Conservation (phyloP, 2,888 invertebrate genomes). For the Agrotis exclamationis region DNA sequence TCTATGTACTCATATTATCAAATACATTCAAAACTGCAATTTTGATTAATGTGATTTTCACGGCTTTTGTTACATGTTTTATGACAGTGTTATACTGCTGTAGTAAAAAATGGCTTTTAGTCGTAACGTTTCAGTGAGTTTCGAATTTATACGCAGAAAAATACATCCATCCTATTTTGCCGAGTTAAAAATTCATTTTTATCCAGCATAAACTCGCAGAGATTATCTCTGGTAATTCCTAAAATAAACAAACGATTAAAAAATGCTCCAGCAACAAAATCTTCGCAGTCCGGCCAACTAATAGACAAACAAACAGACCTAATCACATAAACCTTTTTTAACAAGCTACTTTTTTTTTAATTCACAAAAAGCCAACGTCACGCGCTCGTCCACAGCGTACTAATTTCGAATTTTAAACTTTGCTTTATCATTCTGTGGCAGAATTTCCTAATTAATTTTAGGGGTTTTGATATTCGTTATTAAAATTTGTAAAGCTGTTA, state of each 20-base stretch:
- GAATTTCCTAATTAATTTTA: slow-evolving; percentile 61
- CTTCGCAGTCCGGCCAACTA: slow-evolving; percentile 13
- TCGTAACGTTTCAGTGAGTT: neutral
- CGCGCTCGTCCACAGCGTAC: slow-evolving; percentile 41
- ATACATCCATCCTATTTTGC: neutral
- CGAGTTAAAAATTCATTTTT: no score
- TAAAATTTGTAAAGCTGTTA: slow-evolving; percentile 44
- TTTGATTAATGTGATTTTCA: slow-evolving; percentile 42
- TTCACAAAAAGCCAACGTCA: slow-evolving; percentile 29
- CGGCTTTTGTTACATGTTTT: slow-evolving; percentile 20
- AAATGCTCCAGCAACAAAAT: slow-evolving; percentile 15
- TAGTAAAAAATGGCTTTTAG: neutral
- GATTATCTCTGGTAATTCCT: neutral
- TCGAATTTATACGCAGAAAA: neutral
- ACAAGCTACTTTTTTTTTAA: slow-evolving; percentile 27
- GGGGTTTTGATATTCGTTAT: slow-evolving; percentile 53
- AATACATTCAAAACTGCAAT: slow-evolving; percentile 31
- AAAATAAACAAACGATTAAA: slow-evolving; percentile 28
- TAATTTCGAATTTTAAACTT: slow-evolving; percentile 62
- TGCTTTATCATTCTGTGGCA: slow-evolving; percentile 55
- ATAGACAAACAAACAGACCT: slow-evolving; percentile 34
- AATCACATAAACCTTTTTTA: slow-evolving; percentile 45
- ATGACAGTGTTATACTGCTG: neutral
- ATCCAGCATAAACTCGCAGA: neutral
- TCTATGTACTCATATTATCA: slow-evolving; percentile 21